phyloP scores from a whole-genome alignment of 2,888 invertebrate genomes.

The Cryptops parisi region DNA sequence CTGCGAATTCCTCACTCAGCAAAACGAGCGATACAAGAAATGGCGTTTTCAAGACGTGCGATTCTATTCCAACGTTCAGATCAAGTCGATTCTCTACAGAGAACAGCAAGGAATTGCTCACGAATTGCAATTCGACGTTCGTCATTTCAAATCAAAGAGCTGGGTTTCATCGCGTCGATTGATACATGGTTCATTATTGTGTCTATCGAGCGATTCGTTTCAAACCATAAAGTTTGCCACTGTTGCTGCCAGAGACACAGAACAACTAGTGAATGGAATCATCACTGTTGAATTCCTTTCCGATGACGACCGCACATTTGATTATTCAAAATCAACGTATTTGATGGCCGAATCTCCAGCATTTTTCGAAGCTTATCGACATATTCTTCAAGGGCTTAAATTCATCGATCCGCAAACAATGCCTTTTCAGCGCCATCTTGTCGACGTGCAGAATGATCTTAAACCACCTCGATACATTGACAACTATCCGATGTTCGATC shows the following conservation, averaged over 20 bases:
- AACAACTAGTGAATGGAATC: constrained; percentile 7
- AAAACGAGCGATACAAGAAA: constrained; percentile 18
- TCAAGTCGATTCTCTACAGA: no score
- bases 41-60: constrained; percentile 22
- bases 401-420: constrained; percentile 23
- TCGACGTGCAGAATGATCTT: constrained; percentile 20
- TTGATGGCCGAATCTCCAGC: constrained; percentile 34
- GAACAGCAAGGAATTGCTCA: no score
- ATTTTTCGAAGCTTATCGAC: constrained; percentile 36
- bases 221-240: constrained; percentile 14
- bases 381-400: constrained; percentile 32
- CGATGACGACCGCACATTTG: background rate
- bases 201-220: constrained; percentile 20
- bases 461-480: constrained; percentile 22
- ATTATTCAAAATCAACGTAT: constrained; percentile 7
- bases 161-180: no score
- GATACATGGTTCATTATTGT: constrained; percentile 20
- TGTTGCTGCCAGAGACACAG: constrained; percentile 14
- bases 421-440: constrained; percentile 26
- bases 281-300: constrained; percentile 17
- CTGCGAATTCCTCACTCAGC: constrained; percentile 20
- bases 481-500: background rate
- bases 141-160: no score
- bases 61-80: background rate
- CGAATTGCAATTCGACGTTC: no score